phyloP scores from a whole-genome alignment of 2,113 vertebrate genomes.

The Gallinago paraguaiae region DNA sequence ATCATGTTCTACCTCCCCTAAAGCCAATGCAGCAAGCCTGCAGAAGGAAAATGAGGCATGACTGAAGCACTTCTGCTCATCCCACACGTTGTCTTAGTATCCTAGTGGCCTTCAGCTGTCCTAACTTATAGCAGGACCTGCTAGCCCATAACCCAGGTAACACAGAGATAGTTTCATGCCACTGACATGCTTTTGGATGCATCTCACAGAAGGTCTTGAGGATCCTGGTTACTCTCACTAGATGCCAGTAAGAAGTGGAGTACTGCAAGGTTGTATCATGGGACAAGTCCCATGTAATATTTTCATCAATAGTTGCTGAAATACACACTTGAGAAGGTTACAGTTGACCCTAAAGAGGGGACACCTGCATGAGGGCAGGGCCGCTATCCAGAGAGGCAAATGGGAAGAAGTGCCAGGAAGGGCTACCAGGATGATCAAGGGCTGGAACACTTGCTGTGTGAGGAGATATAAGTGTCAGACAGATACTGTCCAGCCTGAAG shows the following conservation, averaged over 20 bases:
- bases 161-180: background rate
- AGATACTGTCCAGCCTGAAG: background rate
- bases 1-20: background rate
- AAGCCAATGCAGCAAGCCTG: background rate
- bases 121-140: background rate
- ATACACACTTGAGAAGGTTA: background rate
- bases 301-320: background rate
- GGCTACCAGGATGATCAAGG: background rate
- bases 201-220: background rate
- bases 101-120: background rate
- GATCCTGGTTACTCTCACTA: background rate
- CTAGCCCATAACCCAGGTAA: background rate
- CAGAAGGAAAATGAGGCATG: background rate
- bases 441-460: background rate
- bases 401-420: background rate
- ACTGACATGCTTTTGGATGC: background rate
- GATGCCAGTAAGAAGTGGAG: background rate
- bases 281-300: background rate
- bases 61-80: background rate
- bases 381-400: background rate
- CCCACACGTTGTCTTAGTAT: background rate
- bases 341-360: background rate
- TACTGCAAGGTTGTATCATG: background rate
- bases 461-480: background rate
- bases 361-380: background rate